These are phyloP conservation scores for Lepidothrix coronata DNA, from an alignment of 2,113 vertebrate species.

Conservation along the genomic window DNA sequence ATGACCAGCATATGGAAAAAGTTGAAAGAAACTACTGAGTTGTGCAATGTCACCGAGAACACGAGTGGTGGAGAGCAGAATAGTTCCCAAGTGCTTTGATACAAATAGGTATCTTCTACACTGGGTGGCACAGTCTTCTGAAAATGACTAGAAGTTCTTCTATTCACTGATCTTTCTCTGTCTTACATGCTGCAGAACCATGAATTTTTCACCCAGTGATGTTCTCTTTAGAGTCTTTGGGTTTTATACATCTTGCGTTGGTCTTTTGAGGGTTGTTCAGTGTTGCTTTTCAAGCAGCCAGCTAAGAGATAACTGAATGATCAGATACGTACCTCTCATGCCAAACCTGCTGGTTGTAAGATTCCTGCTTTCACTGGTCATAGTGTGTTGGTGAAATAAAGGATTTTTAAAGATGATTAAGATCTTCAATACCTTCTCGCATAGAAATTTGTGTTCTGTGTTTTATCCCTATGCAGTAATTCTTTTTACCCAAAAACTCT, in stretches of 20 bases:
- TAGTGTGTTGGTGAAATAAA: neutral
- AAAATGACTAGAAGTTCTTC: neutral
- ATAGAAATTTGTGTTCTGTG: neutral
- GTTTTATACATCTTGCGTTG: neutral
- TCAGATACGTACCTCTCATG: neutral
- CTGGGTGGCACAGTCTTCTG: neutral
- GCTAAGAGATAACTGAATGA: neutral
- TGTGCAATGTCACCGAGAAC: neutral
- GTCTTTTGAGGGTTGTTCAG: neutral
- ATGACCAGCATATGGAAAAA: neutral
- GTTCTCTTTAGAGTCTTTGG: neutral
- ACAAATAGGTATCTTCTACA: fast-evolving
- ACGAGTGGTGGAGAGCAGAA: neutral
- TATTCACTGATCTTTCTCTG: neutral
- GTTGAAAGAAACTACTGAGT: neutral
- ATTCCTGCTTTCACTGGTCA: neutral
- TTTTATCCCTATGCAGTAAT: neutral
- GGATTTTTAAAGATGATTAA: neutral
- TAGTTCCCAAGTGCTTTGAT: neutral
- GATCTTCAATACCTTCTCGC: neutral
- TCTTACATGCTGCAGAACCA: neutral
- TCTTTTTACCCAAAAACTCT: neutral
- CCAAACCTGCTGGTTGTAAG: neutral
- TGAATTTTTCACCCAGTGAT: neutral
- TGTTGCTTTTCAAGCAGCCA: neutral